Evolutionary conservation across 2,797 vertebrate genomes (phyloP), one percentile per base, ranked within the genome.

Genomic region (Botia almorhae): DNA sequence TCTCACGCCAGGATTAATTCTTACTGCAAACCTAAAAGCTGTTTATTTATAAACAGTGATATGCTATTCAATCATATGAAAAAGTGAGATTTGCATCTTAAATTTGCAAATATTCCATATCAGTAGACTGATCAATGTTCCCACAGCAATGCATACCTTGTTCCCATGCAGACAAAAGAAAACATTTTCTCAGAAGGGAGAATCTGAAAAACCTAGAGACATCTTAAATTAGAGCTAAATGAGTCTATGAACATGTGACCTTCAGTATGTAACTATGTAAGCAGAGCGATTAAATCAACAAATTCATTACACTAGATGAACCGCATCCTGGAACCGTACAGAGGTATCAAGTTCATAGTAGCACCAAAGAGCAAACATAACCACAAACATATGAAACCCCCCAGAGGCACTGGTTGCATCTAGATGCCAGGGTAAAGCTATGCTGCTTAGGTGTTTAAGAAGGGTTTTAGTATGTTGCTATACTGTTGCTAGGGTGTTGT

Each of bases 31-130:
- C 21, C 46, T 64, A 26, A 26, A 51, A 64, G 39, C 21, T 63
- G 7, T 4, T 50, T 51, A 50, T 8, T 51, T 12, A 19, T 64
- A 46, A 58, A 48, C 48, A 74, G 39, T 17, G 21, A 43, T 8
- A 74, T 29, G 23, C 58, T 29, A 63, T 33, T 63, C 21, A 29
- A 74, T 51, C n/a, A n/a, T 50, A 64, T 26, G 36, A 51, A n/a
- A 19, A 75, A 75, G 65, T 39, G 23, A 53, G n/a, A 48, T 6
- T 26, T 65, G 8, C 8, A 43, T 8, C 1, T 48, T 63, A 10
- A 51, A 51, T 48, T 75, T 51, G 58, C 11, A 12, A 13, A 51
- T 7, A 14, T 48, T 50, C 21, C 13, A 61, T 16, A 61, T 61
- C 23, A 29, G 13, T 16, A 33, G 60, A 0, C 39, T 43, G 39